phyloP scores from a whole-genome alignment of 2,797 vertebrate species.

The Rallus crepitans region DNA sequence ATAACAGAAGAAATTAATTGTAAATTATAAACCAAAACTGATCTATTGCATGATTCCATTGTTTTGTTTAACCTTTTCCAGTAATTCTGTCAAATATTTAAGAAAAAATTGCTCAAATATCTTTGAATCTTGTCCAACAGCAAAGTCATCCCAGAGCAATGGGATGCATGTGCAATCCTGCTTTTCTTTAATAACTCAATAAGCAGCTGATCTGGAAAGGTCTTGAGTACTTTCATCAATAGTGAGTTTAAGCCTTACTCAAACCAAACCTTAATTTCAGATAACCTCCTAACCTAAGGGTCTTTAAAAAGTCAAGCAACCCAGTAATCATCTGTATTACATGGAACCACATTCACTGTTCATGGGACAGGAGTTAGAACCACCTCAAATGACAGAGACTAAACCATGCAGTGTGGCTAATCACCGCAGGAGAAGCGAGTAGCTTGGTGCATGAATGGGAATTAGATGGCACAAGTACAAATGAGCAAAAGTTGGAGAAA shows the following conservation, averaged over 20 bases:
- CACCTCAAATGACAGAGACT: not conserved
- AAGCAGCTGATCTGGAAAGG: not conserved
- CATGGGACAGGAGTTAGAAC: not conserved
- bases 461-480: not conserved
- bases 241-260: not conserved
- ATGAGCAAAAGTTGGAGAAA: not conserved
- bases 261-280: not conserved
- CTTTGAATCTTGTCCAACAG: not conserved
- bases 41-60: not conserved
- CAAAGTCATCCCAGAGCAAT: not conserved
- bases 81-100: not conserved
- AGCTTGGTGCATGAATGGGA: not conserved
- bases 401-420: not conserved
- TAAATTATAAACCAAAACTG: not conserved
- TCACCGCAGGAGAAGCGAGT: not conserved
- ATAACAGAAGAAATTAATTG: not conserved
- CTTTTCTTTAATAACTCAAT: not conserved
- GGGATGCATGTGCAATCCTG: not conserved
- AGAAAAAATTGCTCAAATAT: not conserved
- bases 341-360: not conserved
- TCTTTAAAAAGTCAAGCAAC: not conserved
- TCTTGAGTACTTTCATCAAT: not conserved
- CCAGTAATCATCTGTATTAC: not conserved
- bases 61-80: not conserved
- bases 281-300: not conserved